These are phyloP conservation scores for Ceyx margarethae DNA, from an alignment of 2,113 vertebrate genomes.

Conservation along the genomic window DNA sequence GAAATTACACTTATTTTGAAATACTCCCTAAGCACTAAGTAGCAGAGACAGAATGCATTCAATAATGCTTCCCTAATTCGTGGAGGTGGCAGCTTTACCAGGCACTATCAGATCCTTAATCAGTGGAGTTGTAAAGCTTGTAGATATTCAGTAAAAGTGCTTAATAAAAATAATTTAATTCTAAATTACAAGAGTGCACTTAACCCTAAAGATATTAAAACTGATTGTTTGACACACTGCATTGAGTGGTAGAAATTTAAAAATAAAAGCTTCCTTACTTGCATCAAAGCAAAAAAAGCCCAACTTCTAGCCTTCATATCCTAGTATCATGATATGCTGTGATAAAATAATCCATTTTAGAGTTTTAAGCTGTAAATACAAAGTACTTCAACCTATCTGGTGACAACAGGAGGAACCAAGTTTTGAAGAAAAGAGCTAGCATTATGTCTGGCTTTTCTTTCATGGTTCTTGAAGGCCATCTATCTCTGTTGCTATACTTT, in stretches of 20 bases:
- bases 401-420: slow-evolving; percentile 69
- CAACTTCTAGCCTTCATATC: slow-evolving; percentile 64
- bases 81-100: slow-evolving; percentile 72
- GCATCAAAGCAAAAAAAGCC: slow-evolving; percentile 65
- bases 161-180: slow-evolving; percentile 84
- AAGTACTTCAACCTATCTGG: slow-evolving; percentile 77
- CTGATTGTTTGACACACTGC: slow-evolving; percentile 80
- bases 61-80: slow-evolving; percentile 73
- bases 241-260: slow-evolving; percentile 74
- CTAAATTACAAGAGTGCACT: slow-evolving; percentile 82
- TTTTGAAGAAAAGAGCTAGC: slow-evolving; percentile 66
- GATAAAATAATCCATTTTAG: slow-evolving; percentile 76
- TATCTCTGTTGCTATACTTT: neutral
- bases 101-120: slow-evolving; percentile 79
- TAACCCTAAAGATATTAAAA: slow-evolving; percentile 84
- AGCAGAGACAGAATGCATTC: slow-evolving; percentile 66
- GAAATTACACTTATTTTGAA: slow-evolving; percentile 69
- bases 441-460: slow-evolving; percentile 31
- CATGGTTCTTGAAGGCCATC: slow-evolving; percentile 26
- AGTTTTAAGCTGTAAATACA: slow-evolving; percentile 77
- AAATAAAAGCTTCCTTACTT: slow-evolving; percentile 79
- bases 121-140: slow-evolving; percentile 76
- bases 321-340: slow-evolving; percentile 70
- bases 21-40: slow-evolving; percentile 34
- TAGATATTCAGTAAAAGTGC: slow-evolving; percentile 79